Evolutionary conservation across 2,113 vertebrate genomes (phyloP).

Genomic region (Climacteris rufus): DNA sequence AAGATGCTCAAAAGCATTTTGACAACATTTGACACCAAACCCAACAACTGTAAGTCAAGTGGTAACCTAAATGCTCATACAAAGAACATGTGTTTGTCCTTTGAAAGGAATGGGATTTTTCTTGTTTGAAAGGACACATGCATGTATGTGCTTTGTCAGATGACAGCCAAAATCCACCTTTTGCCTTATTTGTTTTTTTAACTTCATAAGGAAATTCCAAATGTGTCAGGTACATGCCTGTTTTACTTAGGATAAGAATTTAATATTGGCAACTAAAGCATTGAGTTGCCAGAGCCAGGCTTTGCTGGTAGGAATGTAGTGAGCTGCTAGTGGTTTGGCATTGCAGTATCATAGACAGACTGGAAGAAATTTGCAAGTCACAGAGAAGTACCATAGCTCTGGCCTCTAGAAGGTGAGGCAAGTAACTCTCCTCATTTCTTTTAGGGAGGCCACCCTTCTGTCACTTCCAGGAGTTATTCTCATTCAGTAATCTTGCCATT

Average conservation of each 20-base stretch:
- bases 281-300: neutral
- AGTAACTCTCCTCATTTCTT: neutral
- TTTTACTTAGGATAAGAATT: neutral
- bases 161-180: neutral
- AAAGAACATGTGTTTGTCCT: accelerated
- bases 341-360: neutral
- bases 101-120: neutral
- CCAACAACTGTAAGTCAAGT: neutral
- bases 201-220: neutral
- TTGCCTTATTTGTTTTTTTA: neutral
- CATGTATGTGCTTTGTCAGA: neutral
- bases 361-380: neutral
- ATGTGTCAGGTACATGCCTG: neutral
- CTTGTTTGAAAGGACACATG: neutral
- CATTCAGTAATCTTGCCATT: neutral
- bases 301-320: neutral
- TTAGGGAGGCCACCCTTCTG: neutral
- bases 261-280: neutral
- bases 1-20: neutral
- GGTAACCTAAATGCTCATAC: neutral
- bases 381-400: neutral
- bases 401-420: neutral
- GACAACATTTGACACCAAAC: neutral
- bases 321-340: neutral
- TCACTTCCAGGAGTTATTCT: neutral